Evolutionary conservation across 2,113 vertebrate genomes (phyloP), one percentile per base, ranked within the genome.

Genomic region (Thermophis baileyi): DNA sequence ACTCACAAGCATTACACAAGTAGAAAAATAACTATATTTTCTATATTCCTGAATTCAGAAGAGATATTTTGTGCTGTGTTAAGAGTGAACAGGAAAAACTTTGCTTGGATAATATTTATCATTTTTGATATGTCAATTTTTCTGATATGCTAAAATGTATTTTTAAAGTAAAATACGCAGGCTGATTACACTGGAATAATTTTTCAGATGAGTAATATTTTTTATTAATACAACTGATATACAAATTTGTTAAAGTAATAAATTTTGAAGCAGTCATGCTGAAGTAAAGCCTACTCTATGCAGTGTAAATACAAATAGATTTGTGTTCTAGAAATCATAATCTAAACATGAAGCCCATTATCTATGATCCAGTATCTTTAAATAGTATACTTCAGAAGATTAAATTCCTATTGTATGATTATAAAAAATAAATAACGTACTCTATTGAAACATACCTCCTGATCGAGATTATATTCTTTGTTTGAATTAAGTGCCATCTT

Each of bases 401-500:
- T 85, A 27, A 18, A 85, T 16, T 81, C 6, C 30, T 57, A 10
- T 1, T 10, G 7, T 89, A 57, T 35, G 27, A 85, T 47, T 20
- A 30, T 30, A 91, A 91, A 69, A 63, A 11, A 24, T 91, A 91
- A 54, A 91, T 6, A 49, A 85, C 1, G 60, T 87, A 18, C 50
- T 90, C 0, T 49, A 88, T 93, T 35, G 93, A 92, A 20, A 90
- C 44, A 95, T 98, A 99, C 99, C 98, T 99, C 99, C 96, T 99
- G 99, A 93, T 99, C 99, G 94, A 99, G 97, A 97, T 99, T 99
- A 96, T 99, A 99, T 2, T 99, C 97, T 94, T 99, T 98, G 69
- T 98, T 98, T 94, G 99, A 99, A 97, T 98, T 98, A 92, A 99
- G 98, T 0, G 99, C 99, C 96, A 98, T 96, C 97, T 99, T 99